Evolutionary conservation across 2,888 invertebrate genomes (phyloP), one percentile per base, ranked within the genome.

Genomic region (Chesias legatella): DNA sequence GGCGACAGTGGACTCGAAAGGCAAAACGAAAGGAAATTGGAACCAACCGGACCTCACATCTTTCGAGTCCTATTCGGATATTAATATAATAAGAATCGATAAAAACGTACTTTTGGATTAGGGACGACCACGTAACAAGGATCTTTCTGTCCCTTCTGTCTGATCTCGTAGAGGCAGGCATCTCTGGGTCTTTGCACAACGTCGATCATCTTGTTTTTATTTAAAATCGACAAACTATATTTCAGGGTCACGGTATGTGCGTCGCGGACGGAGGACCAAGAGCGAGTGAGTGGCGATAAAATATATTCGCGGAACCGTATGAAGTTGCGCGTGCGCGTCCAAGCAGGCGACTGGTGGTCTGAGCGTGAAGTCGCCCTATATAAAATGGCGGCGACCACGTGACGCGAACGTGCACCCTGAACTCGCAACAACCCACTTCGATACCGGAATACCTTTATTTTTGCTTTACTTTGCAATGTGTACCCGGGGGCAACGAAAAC

Each of bases 111-210:
- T 89, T 90, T 89, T 83, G 91, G 85, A 89, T 91, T 89, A 63
- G 91, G 91, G 73, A 92, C 92, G 89, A 92, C 91, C 68, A 92
- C 91, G 71, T 92, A 92, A 88, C 91, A 92, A 71, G 91, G 90
- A 55, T 91, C 90, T 58, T 86, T 90, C 58, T 90, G 90, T 63
- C 92, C 92, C 75, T 90, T 90, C 68, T 91, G 91, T 77, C 90
- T 90, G 73, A 92, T 89, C 74, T 92, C 92, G 77, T 92, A 92
- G 46, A 92, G 88, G 83, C 91, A 91, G 71, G 88, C 90, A 81
- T 88, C 81, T 61, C 77, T 72, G 53, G 80, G 76, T 56, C 75
- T 70, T 68, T 82, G 79, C 63, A 77, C 79, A 59, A 83, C 67
- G 61, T 84, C 85, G 54, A 88, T 81, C 88, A 88, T 42, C 8